Evolutionary conservation across 1,140 invertebrate genomes (phyloP).

Genomic region (Homalodisca vitripennis): DNA sequence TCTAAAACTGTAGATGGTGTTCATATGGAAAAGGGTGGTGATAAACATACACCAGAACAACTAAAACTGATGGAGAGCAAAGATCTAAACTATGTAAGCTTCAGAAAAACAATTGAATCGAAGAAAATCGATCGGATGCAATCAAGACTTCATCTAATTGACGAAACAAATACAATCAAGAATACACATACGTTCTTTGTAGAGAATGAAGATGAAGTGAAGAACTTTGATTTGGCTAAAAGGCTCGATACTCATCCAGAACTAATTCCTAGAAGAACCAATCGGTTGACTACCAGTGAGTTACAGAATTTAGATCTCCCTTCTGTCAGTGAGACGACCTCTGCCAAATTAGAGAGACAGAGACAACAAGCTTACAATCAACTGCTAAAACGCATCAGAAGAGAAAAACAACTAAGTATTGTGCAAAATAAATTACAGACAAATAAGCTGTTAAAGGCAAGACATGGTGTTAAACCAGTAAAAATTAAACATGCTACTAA

Average conservation of each 20-base stretch:
- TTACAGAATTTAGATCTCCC: constrained; percentile 60
- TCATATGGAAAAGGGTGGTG: constrained; percentile 47
- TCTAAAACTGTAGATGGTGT: constrained; percentile 73
- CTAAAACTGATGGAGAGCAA: constrained; percentile 86
- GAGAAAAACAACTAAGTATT: constrained; percentile 77
- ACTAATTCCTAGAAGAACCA: constrained; percentile 65
- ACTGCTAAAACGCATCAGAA: constrained; percentile 73
- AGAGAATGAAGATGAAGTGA: constrained; percentile 62
- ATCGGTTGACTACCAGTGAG: constrained; percentile 62
- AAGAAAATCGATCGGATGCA: constrained; percentile 88
- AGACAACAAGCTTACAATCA: constrained; percentile 72
- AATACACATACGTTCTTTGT: constrained; percentile 86
- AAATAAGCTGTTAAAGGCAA: constrained; percentile 68
- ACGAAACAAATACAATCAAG: constrained; percentile 60
- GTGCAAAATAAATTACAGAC: constrained; percentile 84
- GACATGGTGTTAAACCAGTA: constrained; percentile 61
- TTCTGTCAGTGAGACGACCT: constrained; percentile 53
- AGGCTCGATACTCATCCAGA: constrained; percentile 72
- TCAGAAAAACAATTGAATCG: constrained; percentile 80
- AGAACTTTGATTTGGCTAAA: constrained; percentile 69
- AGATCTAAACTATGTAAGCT: constrained; percentile 86
- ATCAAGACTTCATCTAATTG: constrained; percentile 77
- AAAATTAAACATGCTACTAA: constrained; percentile 65
- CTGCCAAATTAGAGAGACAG: constrained; percentile 51
- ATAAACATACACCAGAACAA: constrained; percentile 78